Percentiles rank a stretch among this genome's conserved stretches.
These are phyloP conservation scores for Lepidostoma basale DNA, from an alignment of 1,140 invertebrate genomes.

Conservation along the genomic window DNA sequence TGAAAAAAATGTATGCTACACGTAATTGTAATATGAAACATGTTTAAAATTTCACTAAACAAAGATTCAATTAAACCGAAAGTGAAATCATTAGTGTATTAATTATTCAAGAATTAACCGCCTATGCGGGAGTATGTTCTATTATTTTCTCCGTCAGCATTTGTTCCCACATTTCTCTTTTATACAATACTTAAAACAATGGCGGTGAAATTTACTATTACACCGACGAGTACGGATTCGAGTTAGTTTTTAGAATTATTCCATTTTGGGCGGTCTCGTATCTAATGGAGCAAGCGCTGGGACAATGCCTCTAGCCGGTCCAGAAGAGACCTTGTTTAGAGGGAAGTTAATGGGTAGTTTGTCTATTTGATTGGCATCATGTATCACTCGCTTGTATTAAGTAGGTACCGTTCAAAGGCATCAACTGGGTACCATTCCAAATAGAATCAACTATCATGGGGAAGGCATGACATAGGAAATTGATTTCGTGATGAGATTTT, in stretches of 20 bases:
- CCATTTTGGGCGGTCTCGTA: constrained; percentile 25
- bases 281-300: neutral
- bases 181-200: constrained; percentile 42
- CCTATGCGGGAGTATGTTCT: neutral
- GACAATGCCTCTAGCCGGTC: neutral
- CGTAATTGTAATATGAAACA: too few species aligned
- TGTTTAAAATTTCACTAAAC: constrained; percentile 1
- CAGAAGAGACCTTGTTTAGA: neutral
- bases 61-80: constrained; percentile 25
- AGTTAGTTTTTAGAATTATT: constrained; percentile 44
- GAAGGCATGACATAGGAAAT: too few species aligned
- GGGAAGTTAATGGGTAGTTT: neutral
- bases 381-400: too few species aligned
- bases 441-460: too few species aligned
- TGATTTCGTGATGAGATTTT: too few species aligned
- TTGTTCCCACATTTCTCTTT: constrained; percentile 45
- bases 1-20: too few species aligned
- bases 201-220: constrained; percentile 45
- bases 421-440: too few species aligned
- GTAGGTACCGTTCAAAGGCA: too few species aligned
- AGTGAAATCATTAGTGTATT: constrained; percentile 32
- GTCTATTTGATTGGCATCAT: constrained; percentile 10
- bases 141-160: constrained; percentile 17
- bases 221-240: constrained; percentile 33
- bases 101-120: constrained; percentile 8